Conservation (phyloP, 2,888 invertebrate genomes). For the Emesis furor region DNA sequence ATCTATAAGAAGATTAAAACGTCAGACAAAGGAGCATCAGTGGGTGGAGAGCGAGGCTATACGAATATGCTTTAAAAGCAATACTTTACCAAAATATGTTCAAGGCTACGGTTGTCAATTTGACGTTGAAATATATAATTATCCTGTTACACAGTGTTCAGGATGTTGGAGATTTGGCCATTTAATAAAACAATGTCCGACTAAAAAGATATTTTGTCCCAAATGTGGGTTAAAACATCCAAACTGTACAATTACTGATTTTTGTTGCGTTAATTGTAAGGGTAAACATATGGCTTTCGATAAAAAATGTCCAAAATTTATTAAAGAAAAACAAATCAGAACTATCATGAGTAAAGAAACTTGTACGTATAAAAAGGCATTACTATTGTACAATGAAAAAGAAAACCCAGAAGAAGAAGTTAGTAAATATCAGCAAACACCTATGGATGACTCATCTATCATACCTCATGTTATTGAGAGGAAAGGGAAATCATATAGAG, state of each 20-base stretch:
- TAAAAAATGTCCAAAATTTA: not conserved
- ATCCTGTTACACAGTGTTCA: not conserved
- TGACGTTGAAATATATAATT: not conserved
- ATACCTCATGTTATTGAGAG: not conserved
- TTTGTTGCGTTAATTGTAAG: not conserved
- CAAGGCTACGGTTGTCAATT: constrained; percentile 2
- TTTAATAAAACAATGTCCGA: not conserved
- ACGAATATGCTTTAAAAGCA: not conserved
- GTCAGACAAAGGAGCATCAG: not conserved
- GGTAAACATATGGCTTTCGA: not conserved
- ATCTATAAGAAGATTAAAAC: not conserved
- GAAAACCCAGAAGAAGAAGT: not conserved
- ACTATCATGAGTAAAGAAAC: not conserved
- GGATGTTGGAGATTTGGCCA: not conserved
- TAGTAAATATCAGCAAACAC: not conserved
- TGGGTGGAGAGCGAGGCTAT: not conserved
- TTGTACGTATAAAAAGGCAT: not conserved
- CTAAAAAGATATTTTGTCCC: constrained; percentile 11
- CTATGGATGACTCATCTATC: not conserved
- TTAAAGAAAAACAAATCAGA: not conserved
- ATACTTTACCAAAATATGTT: not conserved
- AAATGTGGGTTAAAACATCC: constrained; percentile 17
- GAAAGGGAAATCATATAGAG: not conserved
- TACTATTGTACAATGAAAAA: not conserved
- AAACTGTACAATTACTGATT: constrained; percentile 19